These are phyloP conservation scores for Magallana gigas DNA, from an alignment of 1,140 invertebrate genomes.

Conservation along the genomic window DNA sequence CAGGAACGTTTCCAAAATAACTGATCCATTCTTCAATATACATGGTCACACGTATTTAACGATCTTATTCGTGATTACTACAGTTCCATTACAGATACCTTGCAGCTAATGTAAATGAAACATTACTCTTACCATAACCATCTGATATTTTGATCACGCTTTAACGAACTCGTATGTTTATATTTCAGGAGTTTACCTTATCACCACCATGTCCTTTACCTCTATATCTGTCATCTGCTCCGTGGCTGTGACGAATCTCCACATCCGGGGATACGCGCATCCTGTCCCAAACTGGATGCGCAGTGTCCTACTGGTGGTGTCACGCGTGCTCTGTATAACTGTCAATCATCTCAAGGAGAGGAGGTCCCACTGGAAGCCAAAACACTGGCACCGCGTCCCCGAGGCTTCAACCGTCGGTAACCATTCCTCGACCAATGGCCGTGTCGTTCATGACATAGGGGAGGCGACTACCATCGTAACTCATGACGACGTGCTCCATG, in stretches of 20 bases:
- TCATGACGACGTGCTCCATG: neutral
- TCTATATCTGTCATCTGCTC: conserved; percentile 79
- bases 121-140: too few relatives aligned
- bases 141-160: neutral
- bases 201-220: conserved; percentile 78
- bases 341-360: conserved; percentile 40
- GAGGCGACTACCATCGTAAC: neutral
- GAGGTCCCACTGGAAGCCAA: neutral
- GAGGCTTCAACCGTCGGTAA: neutral
- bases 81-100: too few relatives aligned
- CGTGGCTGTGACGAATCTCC: conserved; percentile 69
- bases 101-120: too few relatives aligned
- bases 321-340: conserved; percentile 51
- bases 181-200: conserved; percentile 78
- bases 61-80: too few relatives aligned
- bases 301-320: conserved; percentile 25
- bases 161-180: conserved; percentile 38
- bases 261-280: conserved; percentile 53
- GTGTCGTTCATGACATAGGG: neutral
- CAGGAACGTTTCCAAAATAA: too few relatives aligned
- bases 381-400: neutral
- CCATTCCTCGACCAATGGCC: neutral
- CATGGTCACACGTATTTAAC: too few relatives aligned
- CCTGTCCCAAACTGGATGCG: conserved; percentile 55
- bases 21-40: too few relatives aligned